Conservation (phyloP, 2,888 invertebrate species). For the Spicauda simplicius region DNA sequence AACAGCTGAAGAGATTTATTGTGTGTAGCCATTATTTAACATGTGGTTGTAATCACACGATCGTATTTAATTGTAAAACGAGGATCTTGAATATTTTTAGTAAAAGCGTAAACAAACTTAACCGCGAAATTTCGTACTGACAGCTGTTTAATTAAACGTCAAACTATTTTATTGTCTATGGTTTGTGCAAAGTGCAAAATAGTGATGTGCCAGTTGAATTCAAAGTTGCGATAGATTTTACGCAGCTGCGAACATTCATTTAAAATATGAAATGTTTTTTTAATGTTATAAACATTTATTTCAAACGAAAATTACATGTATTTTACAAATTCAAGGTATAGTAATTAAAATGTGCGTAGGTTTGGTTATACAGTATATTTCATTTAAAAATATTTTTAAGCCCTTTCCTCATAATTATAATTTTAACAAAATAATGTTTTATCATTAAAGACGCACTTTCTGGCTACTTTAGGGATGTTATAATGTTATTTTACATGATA, state of each 20-base stretch:
- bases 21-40: slow-evolving; percentile 55
- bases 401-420: background rate
- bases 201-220: background rate
- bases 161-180: background rate
- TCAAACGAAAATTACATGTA: too few relatives aligned
- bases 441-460: slow-evolving; percentile 42
- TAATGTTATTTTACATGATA: background rate
- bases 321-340: too few relatives aligned
- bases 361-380: background rate
- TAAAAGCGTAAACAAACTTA: background rate
- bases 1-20: slow-evolving; percentile 67
- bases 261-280: background rate
- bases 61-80: background rate
- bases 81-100: background rate
- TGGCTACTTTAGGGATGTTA: background rate
- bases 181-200: background rate
- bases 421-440: slow-evolving; percentile 55
- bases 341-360: background rate
- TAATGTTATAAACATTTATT: too few relatives aligned
- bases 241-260: background rate
- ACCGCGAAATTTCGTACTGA: background rate
- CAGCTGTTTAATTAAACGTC: slow-evolving; percentile 27
- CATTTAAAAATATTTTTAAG: background rate
- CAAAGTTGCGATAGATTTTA: background rate
- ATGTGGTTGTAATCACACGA: slow-evolving; percentile 14